These are phyloP conservation scores for Phacellophora camtschatica DNA, from an alignment of 30 jellyfish, hydroid and myxozoan genomes.

Conservation along the genomic window DNA sequence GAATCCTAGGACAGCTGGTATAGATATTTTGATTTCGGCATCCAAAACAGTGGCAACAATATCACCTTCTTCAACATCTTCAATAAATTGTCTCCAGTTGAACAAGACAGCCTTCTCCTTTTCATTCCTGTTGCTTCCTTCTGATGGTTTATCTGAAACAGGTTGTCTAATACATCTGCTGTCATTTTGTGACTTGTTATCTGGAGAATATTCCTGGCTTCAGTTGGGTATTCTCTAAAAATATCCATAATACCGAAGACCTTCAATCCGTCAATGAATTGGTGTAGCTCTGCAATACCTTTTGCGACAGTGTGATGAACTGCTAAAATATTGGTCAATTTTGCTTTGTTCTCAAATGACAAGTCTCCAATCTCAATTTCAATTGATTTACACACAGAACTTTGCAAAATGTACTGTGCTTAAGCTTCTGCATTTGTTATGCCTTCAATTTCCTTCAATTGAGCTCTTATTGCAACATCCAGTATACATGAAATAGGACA, in stretches of 20 bases:
- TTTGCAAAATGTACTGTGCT: not conserved
- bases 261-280: constrained; percentile 14
- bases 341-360: not conserved
- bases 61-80: constrained; percentile 6
- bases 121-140: constrained; percentile 5
- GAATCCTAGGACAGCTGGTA: constrained; percentile 6
- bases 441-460: not conserved
- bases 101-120: not conserved
- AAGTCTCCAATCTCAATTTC: not conserved
- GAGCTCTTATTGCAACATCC: not conserved
- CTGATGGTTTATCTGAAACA: not conserved
- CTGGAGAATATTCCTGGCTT: not conserved
- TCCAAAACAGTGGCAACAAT: not conserved
- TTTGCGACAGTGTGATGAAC: not conserved
- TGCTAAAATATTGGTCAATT: not conserved
- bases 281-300: not conserved
- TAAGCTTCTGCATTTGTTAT: not conserved
- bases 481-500: not conserved
- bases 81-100: constrained; percentile 16
- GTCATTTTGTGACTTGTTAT: not conserved
- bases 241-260: not conserved
- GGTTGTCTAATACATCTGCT: not conserved
- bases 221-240: constrained; percentile 2
- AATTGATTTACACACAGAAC: not conserved
- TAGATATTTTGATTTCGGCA: not conserved